Conservation (phyloP, 1,140 invertebrate species). For the Zelostemma sp. region DNA sequence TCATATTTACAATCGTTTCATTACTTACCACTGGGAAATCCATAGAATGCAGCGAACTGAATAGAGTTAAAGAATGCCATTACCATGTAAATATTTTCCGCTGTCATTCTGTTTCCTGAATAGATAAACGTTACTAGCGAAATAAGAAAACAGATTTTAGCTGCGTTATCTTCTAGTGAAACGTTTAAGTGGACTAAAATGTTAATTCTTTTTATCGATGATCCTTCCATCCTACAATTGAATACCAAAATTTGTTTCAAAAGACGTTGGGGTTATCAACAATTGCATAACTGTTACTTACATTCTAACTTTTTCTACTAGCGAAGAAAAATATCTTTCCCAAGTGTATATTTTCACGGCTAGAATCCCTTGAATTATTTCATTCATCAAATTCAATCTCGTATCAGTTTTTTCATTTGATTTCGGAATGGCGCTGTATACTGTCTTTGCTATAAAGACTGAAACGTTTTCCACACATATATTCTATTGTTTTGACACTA, state of each 20-base stretch:
- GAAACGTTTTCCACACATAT: neutral
- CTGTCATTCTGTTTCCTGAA: constrained; percentile 75
- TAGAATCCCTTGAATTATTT: too few relatives aligned
- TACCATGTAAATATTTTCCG: constrained; percentile 84
- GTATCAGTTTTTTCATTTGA: constrained; percentile 90
- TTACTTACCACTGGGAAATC: constrained; percentile 72
- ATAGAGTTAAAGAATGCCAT: constrained; percentile 82
- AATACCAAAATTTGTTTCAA: constrained; percentile 35
- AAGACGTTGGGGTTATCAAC: too few relatives aligned
- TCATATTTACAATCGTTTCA: neutral
- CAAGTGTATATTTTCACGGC: too few relatives aligned
- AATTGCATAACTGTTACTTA: constrained; percentile 49
- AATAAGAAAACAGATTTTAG: constrained; percentile 83
- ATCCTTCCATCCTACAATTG: too few relatives aligned
- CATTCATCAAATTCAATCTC: constrained; percentile 88
- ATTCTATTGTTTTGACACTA: too few relatives aligned
- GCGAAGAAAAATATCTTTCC: constrained; percentile 78
- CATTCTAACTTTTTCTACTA: constrained; percentile 73
- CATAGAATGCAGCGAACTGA: constrained; percentile 80
- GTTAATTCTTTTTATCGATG: too few relatives aligned
- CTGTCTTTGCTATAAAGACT: constrained; percentile 81
- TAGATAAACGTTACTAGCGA: constrained; percentile 81
- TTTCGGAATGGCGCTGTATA: constrained; percentile 77
- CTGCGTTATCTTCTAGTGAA: constrained; percentile 81
- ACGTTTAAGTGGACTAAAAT: too few relatives aligned